phyloP scores from a whole-genome alignment of 1,140 invertebrate genomes.

The Neodiprion pinetum region DNA sequence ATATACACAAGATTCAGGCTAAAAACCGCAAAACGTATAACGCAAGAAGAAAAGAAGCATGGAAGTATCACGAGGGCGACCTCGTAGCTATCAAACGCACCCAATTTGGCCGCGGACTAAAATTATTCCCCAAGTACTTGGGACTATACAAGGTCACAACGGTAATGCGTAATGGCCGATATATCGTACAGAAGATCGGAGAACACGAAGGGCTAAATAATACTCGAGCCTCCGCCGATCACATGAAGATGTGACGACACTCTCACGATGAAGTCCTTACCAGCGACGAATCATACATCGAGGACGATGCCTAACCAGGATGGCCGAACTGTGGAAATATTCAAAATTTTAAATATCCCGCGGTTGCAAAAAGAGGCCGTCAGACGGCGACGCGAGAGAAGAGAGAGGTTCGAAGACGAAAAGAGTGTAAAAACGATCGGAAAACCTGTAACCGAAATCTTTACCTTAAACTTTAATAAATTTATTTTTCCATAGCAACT shows the following conservation, averaged over 20 bases:
- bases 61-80: slow-evolving; percentile 29
- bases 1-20: slow-evolving; percentile 41
- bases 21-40: slow-evolving; percentile 43
- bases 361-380: no score
- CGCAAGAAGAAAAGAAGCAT: slow-evolving; percentile 28
- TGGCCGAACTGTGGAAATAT: slow-evolving; percentile 10
- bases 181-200: slow-evolving; percentile 26
- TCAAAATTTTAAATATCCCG: no score
- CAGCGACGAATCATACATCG: slow-evolving; percentile 14
- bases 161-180: slow-evolving; percentile 24
- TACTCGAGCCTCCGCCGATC: slow-evolving; percentile 25
- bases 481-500: no score
- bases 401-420: no score
- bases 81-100: slow-evolving; percentile 31
- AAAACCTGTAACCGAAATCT: no score
- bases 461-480: no score
- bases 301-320: slow-evolving; percentile 18
- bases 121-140: slow-evolving; percentile 20
- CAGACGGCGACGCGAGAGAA: no score
- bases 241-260: slow-evolving; percentile 29
- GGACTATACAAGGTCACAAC: slow-evolving; percentile 26
- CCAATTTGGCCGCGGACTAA: slow-evolving; percentile 26
- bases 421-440: no score
- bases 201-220: slow-evolving; percentile 21
- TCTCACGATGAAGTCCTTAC: slow-evolving; percentile 13